Base-by-base conservation (phyloP, 2,888 invertebrate species). In the Dyspetes luteomarginatus region DNA sequence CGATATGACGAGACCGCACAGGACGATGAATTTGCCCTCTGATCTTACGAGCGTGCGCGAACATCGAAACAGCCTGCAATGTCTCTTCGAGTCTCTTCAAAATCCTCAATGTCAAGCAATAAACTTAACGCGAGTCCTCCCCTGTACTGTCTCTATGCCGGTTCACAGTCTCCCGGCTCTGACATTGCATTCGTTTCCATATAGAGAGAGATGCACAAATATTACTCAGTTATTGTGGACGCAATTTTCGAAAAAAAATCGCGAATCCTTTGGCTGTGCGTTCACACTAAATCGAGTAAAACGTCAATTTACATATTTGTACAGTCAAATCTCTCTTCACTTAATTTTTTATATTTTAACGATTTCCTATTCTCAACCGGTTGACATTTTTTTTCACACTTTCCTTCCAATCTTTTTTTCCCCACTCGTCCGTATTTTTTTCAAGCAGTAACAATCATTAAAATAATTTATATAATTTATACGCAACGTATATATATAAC, bases 161-260 rank as follows among this genome's bases (percentile, higher is more conserved):
- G 19, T n/a, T 17, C 41, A 12, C 30, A 19, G 19, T 65, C 48
- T 65, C 65, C 15, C 60, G 7, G 24, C n/a, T n/a, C n/a, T n/a
- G n/a, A 15, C 55, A 64, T 64, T 73, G 62, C 55, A 73, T 73
- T 73, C 64, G 64, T 65, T 73, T 62, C 43, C 64, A 15, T 5
- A 36, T 36, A 9, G 36, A 41, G 64, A 74, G 64, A 56, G 52
- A 74, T 64, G 17, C 48, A 65, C 73, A 65, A 74, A 74, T 55
- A 56, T 65, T 64, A 74, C 73, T 65, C 73, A 74, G 73, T 74
- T 74, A 56, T 45, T 30, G 43, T 19, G 52, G 30, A 73, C 72
- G 72, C 30, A 48, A 52, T 50, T 50, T 68, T 15, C 41, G 55
- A 56, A 55, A 74, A 56, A 24, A 30, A 41, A 19, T 45, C 55